phyloP scores from a whole-genome alignment of 2,888 invertebrate species.

The Nemotelus nigrinus region DNA sequence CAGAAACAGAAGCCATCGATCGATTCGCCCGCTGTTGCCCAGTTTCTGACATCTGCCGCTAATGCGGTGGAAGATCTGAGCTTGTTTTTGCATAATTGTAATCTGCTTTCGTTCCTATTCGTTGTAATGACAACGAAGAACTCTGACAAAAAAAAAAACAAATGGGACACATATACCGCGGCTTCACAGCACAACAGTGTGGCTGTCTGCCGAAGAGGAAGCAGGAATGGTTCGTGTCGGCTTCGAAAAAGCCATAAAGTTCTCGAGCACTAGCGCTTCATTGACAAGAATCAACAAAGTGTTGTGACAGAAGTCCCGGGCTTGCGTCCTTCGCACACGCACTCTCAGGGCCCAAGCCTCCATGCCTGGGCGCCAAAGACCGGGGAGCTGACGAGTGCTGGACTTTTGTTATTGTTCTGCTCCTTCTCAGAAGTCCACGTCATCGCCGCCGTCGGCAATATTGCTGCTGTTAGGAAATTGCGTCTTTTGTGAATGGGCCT shows the following conservation, averaged over 20 bases:
- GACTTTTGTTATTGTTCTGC: conserved; percentile 14
- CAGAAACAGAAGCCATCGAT: not conserved
- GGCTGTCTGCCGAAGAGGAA: not conserved
- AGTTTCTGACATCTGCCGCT: conserved; percentile 11
- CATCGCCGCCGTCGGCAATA: not conserved
- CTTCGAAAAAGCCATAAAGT: not conserved
- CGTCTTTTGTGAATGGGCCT: conserved; percentile 36
- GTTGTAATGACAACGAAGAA: no score
- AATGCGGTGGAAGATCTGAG: not conserved
- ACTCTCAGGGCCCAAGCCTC: conserved; percentile 4
- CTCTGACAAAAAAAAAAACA: no score
- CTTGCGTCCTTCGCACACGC: conserved; percentile 20
- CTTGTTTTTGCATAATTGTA: no score
- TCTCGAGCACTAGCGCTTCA: conserved; percentile 13
- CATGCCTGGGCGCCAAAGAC: not conserved
- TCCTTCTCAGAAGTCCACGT: conserved; percentile 25
- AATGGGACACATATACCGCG: not conserved
- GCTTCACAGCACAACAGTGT: not conserved
- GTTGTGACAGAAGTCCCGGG: conserved; percentile 27
- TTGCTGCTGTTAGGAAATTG: conserved; percentile 31
- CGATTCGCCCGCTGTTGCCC: conserved; percentile 20
- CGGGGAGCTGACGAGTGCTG: not conserved
- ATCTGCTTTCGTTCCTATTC: no score
- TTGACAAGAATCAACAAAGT: conserved; percentile 39
- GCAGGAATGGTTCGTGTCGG: conserved; percentile 3